These are phyloP conservation scores for Lordiphosa andalusiaca DNA, from an alignment of 2,888 invertebrate genomes.

Conservation along the genomic window DNA sequence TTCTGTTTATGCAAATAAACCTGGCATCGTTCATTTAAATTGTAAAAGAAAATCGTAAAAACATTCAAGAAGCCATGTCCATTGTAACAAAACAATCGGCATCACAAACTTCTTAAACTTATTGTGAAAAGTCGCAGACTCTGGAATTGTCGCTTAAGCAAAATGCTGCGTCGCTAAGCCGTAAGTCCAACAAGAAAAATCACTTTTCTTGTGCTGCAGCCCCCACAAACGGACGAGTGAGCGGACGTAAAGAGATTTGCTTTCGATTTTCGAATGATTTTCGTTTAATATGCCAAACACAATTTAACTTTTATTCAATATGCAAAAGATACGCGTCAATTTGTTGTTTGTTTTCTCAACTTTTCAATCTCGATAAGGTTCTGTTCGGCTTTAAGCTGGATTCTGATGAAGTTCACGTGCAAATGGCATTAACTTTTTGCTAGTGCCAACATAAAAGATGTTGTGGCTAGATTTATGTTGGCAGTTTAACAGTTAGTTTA, in stretches of 20 bases:
- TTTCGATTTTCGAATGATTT: conserved; percentile 57
- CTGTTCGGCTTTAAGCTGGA: conserved; percentile 5
- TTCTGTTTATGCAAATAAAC: no score
- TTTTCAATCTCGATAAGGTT: conserved; percentile 46
- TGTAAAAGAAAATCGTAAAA: no score
- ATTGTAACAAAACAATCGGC: no score
- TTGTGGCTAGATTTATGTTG: conserved; percentile 74
- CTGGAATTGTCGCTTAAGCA: conserved; percentile 23
- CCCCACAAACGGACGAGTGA: conserved; percentile 9
- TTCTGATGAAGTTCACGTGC: conserved; percentile 35
- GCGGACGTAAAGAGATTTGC: conserved; percentile 41
- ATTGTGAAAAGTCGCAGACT: conserved; percentile 53
- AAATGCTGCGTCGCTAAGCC: conserved; percentile 64
- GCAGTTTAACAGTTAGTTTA: conserved; percentile 73
- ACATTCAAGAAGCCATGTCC: no score
- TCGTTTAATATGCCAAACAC: conserved; percentile 69
- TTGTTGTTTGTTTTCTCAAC: conserved; percentile 40
- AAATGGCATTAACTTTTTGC: conserved; percentile 53
- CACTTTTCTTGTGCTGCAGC: conserved; percentile 52
- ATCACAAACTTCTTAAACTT: conserved; percentile 13
- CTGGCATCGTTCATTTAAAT: no score
- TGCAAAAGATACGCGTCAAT: conserved; percentile 59
- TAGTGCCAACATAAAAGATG: conserved; percentile 66
- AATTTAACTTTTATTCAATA: conserved; percentile 68
- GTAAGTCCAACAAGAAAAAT: conserved; percentile 69